These are phyloP conservation scores for Tetramorium simillimum DNA, from an alignment of 1,140 invertebrate species.

Conservation along the genomic window DNA sequence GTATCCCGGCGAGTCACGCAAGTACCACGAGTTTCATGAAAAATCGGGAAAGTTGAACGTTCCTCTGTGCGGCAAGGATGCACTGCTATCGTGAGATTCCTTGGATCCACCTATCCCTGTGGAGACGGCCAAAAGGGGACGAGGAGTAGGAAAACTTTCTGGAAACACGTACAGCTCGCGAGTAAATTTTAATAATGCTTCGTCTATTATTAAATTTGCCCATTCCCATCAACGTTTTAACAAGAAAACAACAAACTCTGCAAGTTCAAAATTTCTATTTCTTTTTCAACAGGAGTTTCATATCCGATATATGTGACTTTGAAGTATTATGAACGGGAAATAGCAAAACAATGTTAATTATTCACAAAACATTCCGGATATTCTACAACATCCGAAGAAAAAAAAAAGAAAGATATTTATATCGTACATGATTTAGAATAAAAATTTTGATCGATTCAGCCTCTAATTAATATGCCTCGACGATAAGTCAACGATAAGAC, in stretches of 20 bases:
- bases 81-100: conserved; percentile 7
- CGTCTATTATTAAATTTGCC: conserved; percentile 56
- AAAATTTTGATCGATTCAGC: not conserved
- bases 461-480: not conserved
- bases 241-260: conserved; percentile 29
- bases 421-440: not conserved
- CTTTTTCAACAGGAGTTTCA: not conserved
- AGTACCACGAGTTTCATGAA: conserved; percentile 59
- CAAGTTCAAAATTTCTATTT: conserved; percentile 4
- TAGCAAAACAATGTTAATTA: not conserved
- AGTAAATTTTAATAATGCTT: conserved; percentile 56
- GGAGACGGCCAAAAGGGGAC: not conserved
- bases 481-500: not conserved
- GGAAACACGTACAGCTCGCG: conserved; percentile 30
- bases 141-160: conserved; percentile 34
- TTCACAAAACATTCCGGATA: not conserved
- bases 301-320: not conserved
- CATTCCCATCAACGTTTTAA: conserved; percentile 8
- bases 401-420: not conserved
- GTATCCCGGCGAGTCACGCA: conserved; percentile 42
- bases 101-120: conserved; percentile 17
- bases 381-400: not conserved
- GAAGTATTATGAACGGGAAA: not conserved
- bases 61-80: conserved; percentile 1
- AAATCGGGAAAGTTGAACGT: conserved; percentile 59